phyloP scores from a whole-genome alignment of 2,113 vertebrate genomes.

The Nanorana parkeri region DNA sequence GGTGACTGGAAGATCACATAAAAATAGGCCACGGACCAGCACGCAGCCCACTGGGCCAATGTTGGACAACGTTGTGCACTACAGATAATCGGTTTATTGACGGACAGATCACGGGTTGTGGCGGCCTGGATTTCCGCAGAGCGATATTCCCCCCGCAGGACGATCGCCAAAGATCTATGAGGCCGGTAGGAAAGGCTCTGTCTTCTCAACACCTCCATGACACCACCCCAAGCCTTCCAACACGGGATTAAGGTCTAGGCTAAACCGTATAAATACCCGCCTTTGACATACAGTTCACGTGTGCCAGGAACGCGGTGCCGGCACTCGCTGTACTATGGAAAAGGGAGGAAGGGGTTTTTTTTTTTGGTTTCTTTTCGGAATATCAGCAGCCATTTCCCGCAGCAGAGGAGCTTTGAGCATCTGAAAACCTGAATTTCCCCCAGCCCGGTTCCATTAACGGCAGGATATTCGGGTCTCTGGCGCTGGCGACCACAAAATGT shows the following conservation, averaged over 20 bases:
- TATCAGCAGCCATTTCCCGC: conserved; percentile 60
- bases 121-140: background rate
- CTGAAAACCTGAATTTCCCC: conserved; percentile 63
- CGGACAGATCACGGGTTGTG: background rate
- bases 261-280: conserved; percentile 1
- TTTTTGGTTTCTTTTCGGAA: conserved; percentile 77
- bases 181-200: background rate
- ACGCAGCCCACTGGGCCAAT: too few species aligned
- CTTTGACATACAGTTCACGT: background rate
- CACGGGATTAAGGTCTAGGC: conserved; percentile 23
- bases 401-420: conserved; percentile 64
- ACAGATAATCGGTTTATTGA: background rate
- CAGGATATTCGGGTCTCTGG: conserved; percentile 62
- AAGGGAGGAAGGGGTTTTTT: conserved; percentile 61
- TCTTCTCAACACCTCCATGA: conserved; percentile 5
- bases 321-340: conserved; percentile 32
- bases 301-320: conserved; percentile 42
- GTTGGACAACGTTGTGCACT: too few species aligned
- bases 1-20: too few species aligned
- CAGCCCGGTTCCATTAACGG: conserved; percentile 64
- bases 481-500: conserved; percentile 65
- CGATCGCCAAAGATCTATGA: background rate
- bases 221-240: background rate
- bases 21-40: too few species aligned
- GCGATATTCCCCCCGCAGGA: background rate